These are phyloP conservation scores for Endomychus coccineus DNA, from an alignment of 2,888 invertebrate genomes.

Conservation along the genomic window DNA sequence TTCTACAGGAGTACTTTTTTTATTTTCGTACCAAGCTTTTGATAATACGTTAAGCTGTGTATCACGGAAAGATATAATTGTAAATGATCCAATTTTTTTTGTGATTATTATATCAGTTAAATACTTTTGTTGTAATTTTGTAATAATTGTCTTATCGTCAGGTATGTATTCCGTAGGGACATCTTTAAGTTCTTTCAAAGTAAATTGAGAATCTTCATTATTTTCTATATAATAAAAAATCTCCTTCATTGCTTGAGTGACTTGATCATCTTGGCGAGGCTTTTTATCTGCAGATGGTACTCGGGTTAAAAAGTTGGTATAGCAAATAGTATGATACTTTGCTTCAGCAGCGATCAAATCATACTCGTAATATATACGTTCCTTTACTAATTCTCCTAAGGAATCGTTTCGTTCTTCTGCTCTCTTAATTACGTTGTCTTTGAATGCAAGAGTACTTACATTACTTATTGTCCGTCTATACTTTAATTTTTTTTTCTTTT, in stretches of 20 bases:
- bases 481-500: slow-evolving; percentile 11
- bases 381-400: slow-evolving; percentile 23
- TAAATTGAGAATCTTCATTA: slow-evolving; percentile 35
- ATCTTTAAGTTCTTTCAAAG: slow-evolving; percentile 32
- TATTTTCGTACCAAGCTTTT: slow-evolving; percentile 11
- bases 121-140: slow-evolving; percentile 28
- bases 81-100: slow-evolving; percentile 26
- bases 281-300: slow-evolving; percentile 29
- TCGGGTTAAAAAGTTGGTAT: slow-evolving; percentile 30
- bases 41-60: slow-evolving; percentile 28
- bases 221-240: slow-evolving; percentile 32
- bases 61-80: slow-evolving; percentile 34
- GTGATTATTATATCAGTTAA: slow-evolving; percentile 16
- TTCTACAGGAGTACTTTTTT: slow-evolving; percentile 20
- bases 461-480: slow-evolving; percentile 31
- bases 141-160: slow-evolving; percentile 30
- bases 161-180: slow-evolving; percentile 31
- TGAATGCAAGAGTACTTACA: slow-evolving; percentile 33
- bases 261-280: slow-evolving; percentile 34
- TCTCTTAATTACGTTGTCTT: slow-evolving; percentile 34
- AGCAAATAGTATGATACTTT: slow-evolving; percentile 36
- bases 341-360: slow-evolving; percentile 28
- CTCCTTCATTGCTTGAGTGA: slow-evolving; percentile 36
- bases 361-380: slow-evolving; percentile 20
- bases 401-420: slow-evolving; percentile 34